phyloP scores from a whole-genome alignment of 2,113 vertebrate genomes.

The Myiopsitta monachus region DNA sequence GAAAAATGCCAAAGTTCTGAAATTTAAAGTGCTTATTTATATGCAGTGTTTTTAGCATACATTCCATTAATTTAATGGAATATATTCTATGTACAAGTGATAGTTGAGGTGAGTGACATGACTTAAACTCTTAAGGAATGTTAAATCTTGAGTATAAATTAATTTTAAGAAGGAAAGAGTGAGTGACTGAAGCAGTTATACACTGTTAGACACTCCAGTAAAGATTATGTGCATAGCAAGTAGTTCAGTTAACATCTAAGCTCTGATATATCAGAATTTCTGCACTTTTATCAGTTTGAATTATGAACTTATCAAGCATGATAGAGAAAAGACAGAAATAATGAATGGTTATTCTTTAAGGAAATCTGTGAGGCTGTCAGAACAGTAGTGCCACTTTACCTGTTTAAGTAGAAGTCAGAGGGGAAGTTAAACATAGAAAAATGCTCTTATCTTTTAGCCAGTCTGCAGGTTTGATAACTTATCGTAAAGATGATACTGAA shows the following conservation, averaged over 20 bases:
- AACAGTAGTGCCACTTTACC: background rate
- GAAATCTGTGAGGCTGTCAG: background rate
- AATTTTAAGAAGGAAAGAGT: background rate
- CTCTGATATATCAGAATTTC: background rate
- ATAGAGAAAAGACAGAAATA: background rate
- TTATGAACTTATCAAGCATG: background rate
- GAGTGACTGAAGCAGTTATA: background rate
- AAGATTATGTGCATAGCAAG: slow-evolving; percentile 4
- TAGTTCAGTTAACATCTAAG: background rate
- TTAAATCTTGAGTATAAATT: slow-evolving; percentile 5
- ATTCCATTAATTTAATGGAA: background rate
- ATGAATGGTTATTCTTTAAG: background rate
- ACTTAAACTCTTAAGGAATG: background rate
- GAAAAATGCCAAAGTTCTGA: background rate
- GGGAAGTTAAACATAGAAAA: background rate
- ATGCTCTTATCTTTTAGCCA: background rate
- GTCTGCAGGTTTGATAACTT: background rate
- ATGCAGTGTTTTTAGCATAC: background rate
- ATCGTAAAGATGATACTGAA: background rate
- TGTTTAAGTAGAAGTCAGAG: background rate
- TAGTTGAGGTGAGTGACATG: slow-evolving; percentile 4
- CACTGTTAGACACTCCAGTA: background rate
- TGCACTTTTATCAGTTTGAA: background rate
- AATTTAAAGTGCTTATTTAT: slow-evolving; percentile 31
- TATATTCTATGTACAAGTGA: background rate